Percentiles rank a stretch among this genome's conserved stretches.
Conservation (phyloP, 2,113 vertebrate species). For the Megalops atlanticus region DNA sequence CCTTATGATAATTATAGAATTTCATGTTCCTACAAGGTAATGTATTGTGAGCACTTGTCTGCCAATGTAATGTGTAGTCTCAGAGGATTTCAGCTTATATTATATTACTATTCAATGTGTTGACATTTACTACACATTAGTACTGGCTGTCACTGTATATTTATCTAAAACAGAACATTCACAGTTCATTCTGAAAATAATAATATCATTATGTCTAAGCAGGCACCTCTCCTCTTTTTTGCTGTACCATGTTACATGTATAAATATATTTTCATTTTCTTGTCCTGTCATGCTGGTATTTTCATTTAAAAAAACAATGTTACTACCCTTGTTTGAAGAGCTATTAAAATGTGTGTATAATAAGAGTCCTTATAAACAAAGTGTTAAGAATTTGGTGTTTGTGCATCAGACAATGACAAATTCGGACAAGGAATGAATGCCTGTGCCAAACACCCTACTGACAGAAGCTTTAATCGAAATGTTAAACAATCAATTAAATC, state of each 20-base stretch:
- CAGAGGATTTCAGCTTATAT: neutral
- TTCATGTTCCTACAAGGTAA: neutral
- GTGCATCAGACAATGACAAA: too few species aligned
- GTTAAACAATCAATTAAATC: slow-evolving; percentile 47
- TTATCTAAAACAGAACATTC: neutral
- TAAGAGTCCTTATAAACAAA: too few species aligned
- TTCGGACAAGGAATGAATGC: too few species aligned
- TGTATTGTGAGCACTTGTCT: neutral
- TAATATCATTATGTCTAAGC: neutral
- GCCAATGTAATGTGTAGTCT: neutral
- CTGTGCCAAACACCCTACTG: neutral
- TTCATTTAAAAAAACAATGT: too few species aligned
- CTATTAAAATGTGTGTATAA: too few species aligned
- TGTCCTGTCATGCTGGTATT: too few species aligned
- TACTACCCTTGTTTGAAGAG: too few species aligned
- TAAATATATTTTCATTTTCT: too few species aligned
- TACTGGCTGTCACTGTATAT: neutral
- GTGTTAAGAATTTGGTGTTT: too few species aligned
- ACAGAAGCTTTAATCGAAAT: slow-evolving; percentile 8
- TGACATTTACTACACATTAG: neutral
- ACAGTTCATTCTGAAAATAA: slow-evolving; percentile 8
- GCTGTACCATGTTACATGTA: too few species aligned
- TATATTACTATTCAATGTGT: neutral
- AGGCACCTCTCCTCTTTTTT: neutral
- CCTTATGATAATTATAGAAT: neutral